A percentile compares a stretch with the other conserved stretches of the same genome.
Conservation (phyloP, 2,888 invertebrate genomes). For the Drosophila kokeensis region DNA sequence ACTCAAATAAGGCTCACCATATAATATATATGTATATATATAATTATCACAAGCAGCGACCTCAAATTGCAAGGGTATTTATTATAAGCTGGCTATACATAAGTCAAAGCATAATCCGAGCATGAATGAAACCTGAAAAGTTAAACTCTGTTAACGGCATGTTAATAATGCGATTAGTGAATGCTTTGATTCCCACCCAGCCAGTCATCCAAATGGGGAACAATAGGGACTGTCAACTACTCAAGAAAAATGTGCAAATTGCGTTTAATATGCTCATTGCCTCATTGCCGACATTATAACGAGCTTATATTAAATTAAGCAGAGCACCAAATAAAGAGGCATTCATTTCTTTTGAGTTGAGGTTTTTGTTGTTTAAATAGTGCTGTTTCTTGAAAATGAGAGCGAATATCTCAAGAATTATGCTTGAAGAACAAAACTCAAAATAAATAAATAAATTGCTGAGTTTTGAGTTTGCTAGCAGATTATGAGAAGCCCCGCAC, state of each 20-base stretch:
- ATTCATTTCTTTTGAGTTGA: too few species aligned
- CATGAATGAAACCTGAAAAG: neutral
- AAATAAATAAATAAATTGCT: neutral
- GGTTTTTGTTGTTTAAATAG: neutral
- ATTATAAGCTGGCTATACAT: neutral
- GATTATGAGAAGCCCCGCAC: neutral
- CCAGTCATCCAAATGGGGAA: neutral
- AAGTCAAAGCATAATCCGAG: neutral
- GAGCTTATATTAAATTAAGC: conserved; percentile 1
- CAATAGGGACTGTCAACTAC: neutral
- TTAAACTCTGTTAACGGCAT: neutral
- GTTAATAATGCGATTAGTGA: conserved; percentile 10
- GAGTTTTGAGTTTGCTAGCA: neutral
- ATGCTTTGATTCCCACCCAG: neutral
- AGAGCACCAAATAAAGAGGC: neutral
- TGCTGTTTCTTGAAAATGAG: neutral
- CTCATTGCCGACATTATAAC: neutral
- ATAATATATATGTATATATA: neutral
- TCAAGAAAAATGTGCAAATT: conserved; percentile 2
- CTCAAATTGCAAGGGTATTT: neutral
- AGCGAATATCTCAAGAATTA: neutral
- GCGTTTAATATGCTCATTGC: conserved; percentile 1
- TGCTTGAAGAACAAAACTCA: neutral
- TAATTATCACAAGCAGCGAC: neutral
- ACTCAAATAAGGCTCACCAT: neutral